Evolutionary conservation across 2,888 invertebrate genomes (phyloP), one percentile per base, ranked within the genome.

Genomic region (Cyclophora punctaria): DNA sequence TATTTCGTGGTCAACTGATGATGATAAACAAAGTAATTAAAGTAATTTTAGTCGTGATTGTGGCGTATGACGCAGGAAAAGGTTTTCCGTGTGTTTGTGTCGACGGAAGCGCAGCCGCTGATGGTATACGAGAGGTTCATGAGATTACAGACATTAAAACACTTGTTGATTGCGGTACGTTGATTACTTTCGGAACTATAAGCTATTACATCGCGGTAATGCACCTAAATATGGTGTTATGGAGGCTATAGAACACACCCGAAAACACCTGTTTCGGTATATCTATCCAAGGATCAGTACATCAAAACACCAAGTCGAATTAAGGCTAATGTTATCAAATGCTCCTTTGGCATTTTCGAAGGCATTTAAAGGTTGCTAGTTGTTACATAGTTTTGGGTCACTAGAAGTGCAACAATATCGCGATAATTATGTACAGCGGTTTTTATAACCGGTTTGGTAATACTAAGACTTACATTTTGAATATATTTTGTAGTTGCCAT

Each of bases 111-210:
- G 57, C 56, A 55, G 61, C 61, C 69, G 63, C 73, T 78, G 75
- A 73, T 73, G 72, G 63, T 63, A 62, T 73, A 77, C 71, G 75
- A 75, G 66, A 65, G 65, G 71, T 71, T 75, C 60, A 60, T 64
- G 63, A 73, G 77, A 83, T 82, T 78, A 76, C 71, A 57, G 62
- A 65, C 70, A 79, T 80, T 78, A 80, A 67, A 73, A 68, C 68
- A 76, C 75, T 74, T 72, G 78, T 77, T 80, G 76, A 76, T 78
- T 70, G 71, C 62, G 63, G 65, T 65, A 66, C 63, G 65, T 60
- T 75, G 77, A 79, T 77, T 75, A 73, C 67, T 77, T 75, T 76
- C 69, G 76, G 75, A 76, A 74, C 76, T 73, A 57, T 55, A 60
- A 69, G 71, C 72, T 66, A 78, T 80, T 80, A 78, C 62, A 55